Evolutionary conservation across 2,888 invertebrate genomes (phyloP), one percentile per base, ranked within the genome.

Genomic region (Drosophila macrothrix): DNA sequence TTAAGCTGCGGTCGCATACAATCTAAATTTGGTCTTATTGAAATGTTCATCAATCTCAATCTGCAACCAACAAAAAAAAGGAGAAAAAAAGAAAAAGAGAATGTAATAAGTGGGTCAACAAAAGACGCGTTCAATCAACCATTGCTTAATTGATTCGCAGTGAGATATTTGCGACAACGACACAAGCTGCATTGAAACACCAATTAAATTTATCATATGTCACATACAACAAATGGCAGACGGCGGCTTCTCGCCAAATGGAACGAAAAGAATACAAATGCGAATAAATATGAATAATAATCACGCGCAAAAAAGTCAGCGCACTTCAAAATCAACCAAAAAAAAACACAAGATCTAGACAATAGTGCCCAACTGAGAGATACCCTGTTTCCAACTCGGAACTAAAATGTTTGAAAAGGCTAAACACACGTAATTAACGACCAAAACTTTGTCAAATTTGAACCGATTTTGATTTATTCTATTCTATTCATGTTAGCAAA

Each of bases 151-250:
- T 85, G 89, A 85, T 82, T 78, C 60, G 78, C 60, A 62, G 67
- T 54, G 62, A 50, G 67, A 50, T 66, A 77, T 65, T 80, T 80
- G 62, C 46, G 19, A 50, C 56, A 41, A 56, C 58, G 46, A 67
- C 62, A 63, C 29, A 61, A 68, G 41, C 56, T 43, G 50, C 28
- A 67, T 65, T 65, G 54, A 62, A 83, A 84, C 72, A 62, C 41
- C 84, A 86, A 83, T 84, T 83, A 78, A 83, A 73, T 75, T 77
- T 83, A 80, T 88, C 78, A 76, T 74, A 69, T 80, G 84, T 83
- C 76, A 76, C 74, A 68, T 61, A 64, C 37, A 66, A 64, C 33
- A 66, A 70, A 65, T 56, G 49, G 28, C 67, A 64, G 49, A 35
- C 69, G 52, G 29, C 69, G 52, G 41, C 63, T 66, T 52, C 43